Evolutionary conservation across 1,140 invertebrate genomes (phyloP).

Genomic region (Temnothorax curvispinosus): DNA sequence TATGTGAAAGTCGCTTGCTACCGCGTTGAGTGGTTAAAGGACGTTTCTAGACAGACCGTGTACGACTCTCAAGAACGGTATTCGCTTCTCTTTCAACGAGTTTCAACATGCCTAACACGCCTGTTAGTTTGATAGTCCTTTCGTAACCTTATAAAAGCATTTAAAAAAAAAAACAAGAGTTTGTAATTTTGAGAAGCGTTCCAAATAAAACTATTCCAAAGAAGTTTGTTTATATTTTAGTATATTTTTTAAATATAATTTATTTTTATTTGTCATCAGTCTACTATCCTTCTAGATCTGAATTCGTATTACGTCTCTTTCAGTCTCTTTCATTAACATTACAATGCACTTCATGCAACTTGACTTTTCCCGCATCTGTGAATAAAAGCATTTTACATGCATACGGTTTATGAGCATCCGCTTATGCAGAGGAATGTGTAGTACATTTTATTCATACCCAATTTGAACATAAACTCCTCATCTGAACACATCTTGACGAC

Average conservation of each 20-base stretch:
- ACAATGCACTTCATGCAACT: background rate
- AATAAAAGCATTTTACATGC: background rate
- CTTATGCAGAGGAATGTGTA: background rate
- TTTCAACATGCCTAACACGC: constrained; percentile 26
- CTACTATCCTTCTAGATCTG: background rate
- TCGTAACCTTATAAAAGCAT: background rate
- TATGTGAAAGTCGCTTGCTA: constrained; percentile 36
- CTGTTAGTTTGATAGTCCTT: constrained; percentile 29
- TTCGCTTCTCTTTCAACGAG: constrained; percentile 14
- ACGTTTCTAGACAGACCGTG: constrained; percentile 18
- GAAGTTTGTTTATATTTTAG: background rate
- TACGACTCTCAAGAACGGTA: constrained; percentile 7
- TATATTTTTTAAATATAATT: background rate
- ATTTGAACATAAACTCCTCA: constrained; percentile 34
- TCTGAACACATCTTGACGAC: background rate
- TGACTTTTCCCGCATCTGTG: background rate
- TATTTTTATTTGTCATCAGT: background rate
- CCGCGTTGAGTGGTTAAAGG: constrained; percentile 39
- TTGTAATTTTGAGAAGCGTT: background rate
- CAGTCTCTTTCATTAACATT: background rate
- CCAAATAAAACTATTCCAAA: background rate
- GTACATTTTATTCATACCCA: constrained; percentile 49
- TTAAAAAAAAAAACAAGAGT: constrained; percentile 10
- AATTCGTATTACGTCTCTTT: background rate
- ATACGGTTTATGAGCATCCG: background rate